These are phyloP conservation scores for Mesoligia furuncula DNA, from an alignment of 2,888 invertebrate genomes.

Conservation along the genomic window DNA sequence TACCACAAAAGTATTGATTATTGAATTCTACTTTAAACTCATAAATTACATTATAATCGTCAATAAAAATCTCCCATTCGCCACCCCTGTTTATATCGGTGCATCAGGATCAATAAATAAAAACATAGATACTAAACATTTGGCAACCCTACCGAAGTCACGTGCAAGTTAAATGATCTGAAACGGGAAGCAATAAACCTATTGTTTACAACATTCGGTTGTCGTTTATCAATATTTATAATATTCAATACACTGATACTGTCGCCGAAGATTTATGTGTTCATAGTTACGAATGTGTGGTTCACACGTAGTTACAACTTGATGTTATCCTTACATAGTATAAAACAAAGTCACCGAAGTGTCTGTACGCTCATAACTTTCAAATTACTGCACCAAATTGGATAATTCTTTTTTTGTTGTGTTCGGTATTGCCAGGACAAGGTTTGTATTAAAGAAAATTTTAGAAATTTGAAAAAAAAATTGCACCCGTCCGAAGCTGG, in stretches of 20 bases:
- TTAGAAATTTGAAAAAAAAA: too few relatives aligned
- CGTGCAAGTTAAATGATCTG: conserved; percentile 87
- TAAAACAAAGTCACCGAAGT: too few relatives aligned
- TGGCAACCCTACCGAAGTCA: conserved; percentile 83
- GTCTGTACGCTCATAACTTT: too few relatives aligned
- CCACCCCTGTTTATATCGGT: conserved; percentile 55
- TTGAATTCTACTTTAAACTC: conserved; percentile 26
- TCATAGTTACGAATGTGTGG: conserved; percentile 40
- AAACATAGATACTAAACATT: conserved; percentile 78
- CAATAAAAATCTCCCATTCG: conserved; percentile 55
- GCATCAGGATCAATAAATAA: conserved; percentile 75
- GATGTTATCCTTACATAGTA: not conserved
- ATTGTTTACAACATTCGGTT: conserved; percentile 84
- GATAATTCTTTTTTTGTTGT: too few relatives aligned
- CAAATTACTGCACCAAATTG: too few relatives aligned
- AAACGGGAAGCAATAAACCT: conserved; percentile 87
- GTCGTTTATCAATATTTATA: conserved; percentile 86
- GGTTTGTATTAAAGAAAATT: too few relatives aligned
- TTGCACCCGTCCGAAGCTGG: too few relatives aligned
- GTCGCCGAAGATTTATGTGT: conserved; percentile 63
- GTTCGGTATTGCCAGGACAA: too few relatives aligned
- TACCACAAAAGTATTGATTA: conserved; percentile 26
- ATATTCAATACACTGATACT: conserved; percentile 75
- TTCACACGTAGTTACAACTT: conserved; percentile 40
- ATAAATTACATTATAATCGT: conserved; percentile 57